Percentiles rank a stretch among this genome's conserved stretches.
Conservation (phyloP, 2,113 vertebrate species). For the Urocitellus parryii region DNA sequence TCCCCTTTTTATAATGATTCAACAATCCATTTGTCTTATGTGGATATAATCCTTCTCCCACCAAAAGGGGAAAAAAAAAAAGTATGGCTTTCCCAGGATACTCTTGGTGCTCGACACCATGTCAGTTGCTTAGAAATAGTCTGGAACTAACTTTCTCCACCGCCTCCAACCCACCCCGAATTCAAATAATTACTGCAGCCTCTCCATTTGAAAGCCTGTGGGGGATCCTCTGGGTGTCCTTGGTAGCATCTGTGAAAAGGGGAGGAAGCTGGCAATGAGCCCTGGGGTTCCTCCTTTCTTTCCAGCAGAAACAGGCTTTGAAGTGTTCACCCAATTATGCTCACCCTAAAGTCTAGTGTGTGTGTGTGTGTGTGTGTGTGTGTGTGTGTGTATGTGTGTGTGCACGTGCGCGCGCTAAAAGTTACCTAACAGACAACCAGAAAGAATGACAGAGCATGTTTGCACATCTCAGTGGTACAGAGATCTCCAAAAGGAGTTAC, state of each 20-base stretch:
- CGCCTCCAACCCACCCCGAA: neutral
- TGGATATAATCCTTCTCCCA: neutral
- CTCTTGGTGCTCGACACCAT: neutral
- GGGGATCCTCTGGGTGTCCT: neutral
- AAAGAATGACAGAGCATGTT: neutral
- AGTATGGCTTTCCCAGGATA: neutral
- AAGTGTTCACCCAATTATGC: neutral
- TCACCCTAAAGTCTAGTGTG: neutral
- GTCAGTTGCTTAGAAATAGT: neutral
- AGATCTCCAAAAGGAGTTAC: neutral
- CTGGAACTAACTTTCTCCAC: too few relatives aligned
- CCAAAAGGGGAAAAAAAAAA: neutral
- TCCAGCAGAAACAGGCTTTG: neutral
- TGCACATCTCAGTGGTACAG: neutral
- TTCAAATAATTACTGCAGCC: neutral
- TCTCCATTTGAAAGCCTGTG: neutral
- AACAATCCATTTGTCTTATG: neutral
- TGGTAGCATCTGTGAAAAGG: neutral
- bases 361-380: neutral
- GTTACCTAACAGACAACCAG: neutral
- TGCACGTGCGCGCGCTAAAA: fast-evolving
- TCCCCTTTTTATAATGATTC: neutral
- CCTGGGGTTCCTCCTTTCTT: neutral
- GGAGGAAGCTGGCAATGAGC: neutral
- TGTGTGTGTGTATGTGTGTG: fast-evolving